These are phyloP conservation scores for Paradisaea rubra DNA, from an alignment of 2,113 vertebrate genomes.

Conservation along the genomic window DNA sequence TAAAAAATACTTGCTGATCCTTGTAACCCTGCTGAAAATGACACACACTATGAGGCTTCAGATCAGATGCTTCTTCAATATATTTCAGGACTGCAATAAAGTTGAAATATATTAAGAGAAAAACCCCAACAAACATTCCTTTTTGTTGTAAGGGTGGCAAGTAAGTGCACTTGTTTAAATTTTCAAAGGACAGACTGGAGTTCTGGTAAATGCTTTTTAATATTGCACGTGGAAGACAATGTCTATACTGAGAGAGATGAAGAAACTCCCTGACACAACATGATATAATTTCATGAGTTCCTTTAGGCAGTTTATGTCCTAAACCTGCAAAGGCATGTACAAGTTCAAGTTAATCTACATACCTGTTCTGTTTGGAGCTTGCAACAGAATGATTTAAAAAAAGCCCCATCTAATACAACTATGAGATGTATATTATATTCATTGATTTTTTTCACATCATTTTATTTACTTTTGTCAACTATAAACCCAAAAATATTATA, in stretches of 20 bases:
- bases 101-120: background rate
- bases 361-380: background rate
- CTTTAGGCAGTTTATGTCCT: constrained; percentile 13
- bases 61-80: background rate
- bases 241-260: background rate
- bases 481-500: background rate
- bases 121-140: background rate
- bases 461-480: background rate
- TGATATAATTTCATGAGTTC: background rate
- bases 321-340: background rate
- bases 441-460: background rate
- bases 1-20: background rate
- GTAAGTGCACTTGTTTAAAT: background rate
- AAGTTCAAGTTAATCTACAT: background rate
- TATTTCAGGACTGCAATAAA: background rate
- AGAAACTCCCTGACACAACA: background rate
- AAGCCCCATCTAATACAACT: background rate
- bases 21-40: background rate
- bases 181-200: background rate
- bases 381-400: background rate
- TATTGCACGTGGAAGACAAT: background rate
- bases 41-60: background rate
- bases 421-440: background rate
- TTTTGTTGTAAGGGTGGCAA: background rate
- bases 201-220: background rate